phyloP scores from a whole-genome alignment of 2,113 vertebrate genomes.

The Eudyptes chrysolophus region DNA sequence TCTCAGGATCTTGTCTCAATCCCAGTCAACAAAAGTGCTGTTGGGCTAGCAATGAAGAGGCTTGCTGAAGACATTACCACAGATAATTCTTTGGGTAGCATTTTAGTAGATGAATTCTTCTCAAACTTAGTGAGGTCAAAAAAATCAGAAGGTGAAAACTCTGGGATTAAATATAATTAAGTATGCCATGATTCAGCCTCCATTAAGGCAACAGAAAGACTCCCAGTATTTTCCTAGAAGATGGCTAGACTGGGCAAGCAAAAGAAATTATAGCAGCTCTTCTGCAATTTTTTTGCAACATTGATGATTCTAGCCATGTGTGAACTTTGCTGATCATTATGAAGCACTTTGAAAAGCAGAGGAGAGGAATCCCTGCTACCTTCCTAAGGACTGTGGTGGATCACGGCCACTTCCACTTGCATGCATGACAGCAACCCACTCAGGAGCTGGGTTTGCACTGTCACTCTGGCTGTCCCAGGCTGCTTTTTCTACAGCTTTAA shows the following conservation, averaged over 20 bases:
- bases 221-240: background rate
- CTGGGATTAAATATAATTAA: background rate
- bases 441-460: background rate
- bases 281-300: background rate
- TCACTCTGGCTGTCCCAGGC: background rate
- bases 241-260: background rate
- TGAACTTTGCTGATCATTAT: background rate
- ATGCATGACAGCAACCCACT: background rate
- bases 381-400: background rate
- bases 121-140: background rate
- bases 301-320: background rate
- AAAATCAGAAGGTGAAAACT: background rate
- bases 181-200: background rate
- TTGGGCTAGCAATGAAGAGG: background rate
- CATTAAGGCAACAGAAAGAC: background rate
- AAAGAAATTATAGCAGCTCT: background rate
- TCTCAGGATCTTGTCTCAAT: background rate
- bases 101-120: background rate
- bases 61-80: background rate
- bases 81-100: background rate
- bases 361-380: background rate
- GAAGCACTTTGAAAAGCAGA: background rate
- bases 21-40: background rate
- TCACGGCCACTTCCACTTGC: background rate
- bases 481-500: background rate